These are phyloP conservation scores for Takifugu rubripes DNA, from an alignment of 2,797 vertebrate species.

Conservation along the genomic window DNA sequence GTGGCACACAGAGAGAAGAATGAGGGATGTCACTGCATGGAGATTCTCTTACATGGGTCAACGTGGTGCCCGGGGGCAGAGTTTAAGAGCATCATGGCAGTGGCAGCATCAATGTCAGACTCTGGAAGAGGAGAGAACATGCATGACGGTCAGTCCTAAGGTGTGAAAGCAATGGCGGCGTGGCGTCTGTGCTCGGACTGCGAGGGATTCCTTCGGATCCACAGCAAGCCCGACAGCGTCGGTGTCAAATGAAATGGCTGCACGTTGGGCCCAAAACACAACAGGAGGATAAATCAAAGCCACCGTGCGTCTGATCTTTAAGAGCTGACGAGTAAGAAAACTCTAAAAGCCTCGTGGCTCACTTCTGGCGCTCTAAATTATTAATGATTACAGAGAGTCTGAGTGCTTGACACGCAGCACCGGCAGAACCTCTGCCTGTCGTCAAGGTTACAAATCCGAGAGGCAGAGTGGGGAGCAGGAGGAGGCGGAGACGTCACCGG, in stretches of 20 bases:
- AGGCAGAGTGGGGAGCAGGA: constrained; percentile 41
- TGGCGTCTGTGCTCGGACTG: constrained; percentile 36
- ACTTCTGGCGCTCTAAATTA: constrained; percentile 78
- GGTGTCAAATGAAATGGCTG: constrained; percentile 14
- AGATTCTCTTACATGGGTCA: constrained; percentile 90
- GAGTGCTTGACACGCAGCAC: constrained; percentile 69
- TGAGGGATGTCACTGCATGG: constrained; percentile 50
- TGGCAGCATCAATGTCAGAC: constrained; percentile 99
- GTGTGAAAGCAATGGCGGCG: constrained; percentile 53
- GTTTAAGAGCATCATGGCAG: constrained; percentile 99
- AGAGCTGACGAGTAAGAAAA: constrained; percentile 60
- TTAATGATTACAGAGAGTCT: constrained; percentile 77
- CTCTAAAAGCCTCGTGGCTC: constrained; percentile 72
- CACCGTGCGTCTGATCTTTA: constrained; percentile 56
- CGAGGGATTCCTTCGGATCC: not conserved
- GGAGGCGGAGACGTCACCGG: constrained; percentile 41
- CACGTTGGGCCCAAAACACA: constrained; percentile 25
- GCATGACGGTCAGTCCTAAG: constrained; percentile 74
- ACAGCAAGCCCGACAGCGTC: constrained; percentile 8
- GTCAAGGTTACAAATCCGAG: constrained; percentile 81
- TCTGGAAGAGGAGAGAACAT: constrained; percentile 89
- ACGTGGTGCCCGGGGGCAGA: constrained; percentile 95
- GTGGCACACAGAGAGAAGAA: constrained; percentile 35
- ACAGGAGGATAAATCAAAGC: constrained; percentile 31
- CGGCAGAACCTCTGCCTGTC: constrained; percentile 75